Base-by-base conservation (phyloP, 2,888 invertebrate species). In the Sinohyriopsis cumingii region DNA sequence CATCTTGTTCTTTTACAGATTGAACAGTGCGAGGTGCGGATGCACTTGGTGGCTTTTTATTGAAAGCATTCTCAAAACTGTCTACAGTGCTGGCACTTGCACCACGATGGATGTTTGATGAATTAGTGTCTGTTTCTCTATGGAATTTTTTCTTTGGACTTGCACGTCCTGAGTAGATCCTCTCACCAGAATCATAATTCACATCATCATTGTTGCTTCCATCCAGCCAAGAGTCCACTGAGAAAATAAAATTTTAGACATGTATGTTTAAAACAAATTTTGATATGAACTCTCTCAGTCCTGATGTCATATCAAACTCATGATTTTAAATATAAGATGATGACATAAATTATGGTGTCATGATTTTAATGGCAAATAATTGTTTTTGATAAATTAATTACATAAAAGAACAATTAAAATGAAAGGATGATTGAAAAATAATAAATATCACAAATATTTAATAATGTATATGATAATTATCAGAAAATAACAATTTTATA, bases 11-110 rank as follows among this genome's bases (percentile, higher is more conserved):
- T 24, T 64, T 61, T 57, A 53, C 56, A 45, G 77, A 66, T 19
- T 76, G 63, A 22, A 64, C 45, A 53, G 63, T 28, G 24, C 64
- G 59, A 24, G 62, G 65, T 25, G 73, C 61, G 7, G 73, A 71
- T 18, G 75, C 71, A 68, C 71, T 72, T 19, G 69, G 74, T 28
- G 75, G 75, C 69, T 77, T 81, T 57, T 78, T 65, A 45, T 77
- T 75, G 63, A 82, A 84, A 19, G 85, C 86, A 73, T 82, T 80
- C 63, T 87, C 86, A 73, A 82, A 85, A 68, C 84, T 86, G 74
- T 86, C 86, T 19, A 83, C 71, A 12, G 86, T 86, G 59, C 83
- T 84, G 55, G 81, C 80, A 80, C 86, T 87, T 19, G 72, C 71
- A 22, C 78, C 77, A 4, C 76, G 76, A 4, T 70, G 63, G 22